A percentile compares a stretch with the other conserved stretches of the same genome.
Evolutionary conservation across 2,888 invertebrate genomes (phyloP).

Genomic region (Poecilobothrus nobilitatus): DNA sequence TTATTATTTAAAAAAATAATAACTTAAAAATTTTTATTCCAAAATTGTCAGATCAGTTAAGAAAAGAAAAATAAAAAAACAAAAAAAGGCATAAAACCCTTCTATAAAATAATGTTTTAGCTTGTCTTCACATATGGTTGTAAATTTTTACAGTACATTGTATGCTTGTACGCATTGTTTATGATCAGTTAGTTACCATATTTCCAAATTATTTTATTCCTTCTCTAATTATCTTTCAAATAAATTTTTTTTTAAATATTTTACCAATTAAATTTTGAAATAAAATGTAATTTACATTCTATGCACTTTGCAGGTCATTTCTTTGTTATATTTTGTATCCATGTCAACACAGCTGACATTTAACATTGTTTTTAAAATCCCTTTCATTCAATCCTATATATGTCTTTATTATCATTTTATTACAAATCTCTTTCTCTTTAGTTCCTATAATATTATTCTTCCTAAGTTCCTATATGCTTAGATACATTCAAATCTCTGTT

Average conservation of each 20-base stretch:
- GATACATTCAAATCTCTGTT: too few relatives aligned
- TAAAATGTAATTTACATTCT: not conserved
- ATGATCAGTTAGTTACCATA: too few relatives aligned
- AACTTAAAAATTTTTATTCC: too few relatives aligned
- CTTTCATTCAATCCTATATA: not conserved
- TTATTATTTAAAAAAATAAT: too few relatives aligned
- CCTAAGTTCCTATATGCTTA: too few relatives aligned
- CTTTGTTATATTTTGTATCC: not conserved
- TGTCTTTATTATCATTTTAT: too few relatives aligned
- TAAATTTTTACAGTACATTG: not conserved
- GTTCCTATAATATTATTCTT: not conserved
- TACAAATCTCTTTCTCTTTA: too few relatives aligned
- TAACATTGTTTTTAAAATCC: not conserved
- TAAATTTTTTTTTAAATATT: not conserved
- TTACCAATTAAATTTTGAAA: not conserved
- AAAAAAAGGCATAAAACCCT: not conserved
- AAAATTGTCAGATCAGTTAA: too few relatives aligned
- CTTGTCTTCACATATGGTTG: not conserved
- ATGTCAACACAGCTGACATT: not conserved
- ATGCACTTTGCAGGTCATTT: not conserved
- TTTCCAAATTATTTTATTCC: too few relatives aligned
- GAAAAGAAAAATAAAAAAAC: too few relatives aligned
- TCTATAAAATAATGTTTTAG: not conserved
- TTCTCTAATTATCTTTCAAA: too few relatives aligned
- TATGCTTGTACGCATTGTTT: too few relatives aligned